Conservation (phyloP, 2,888 invertebrate species). For the Drosophila anomalata region DNA sequence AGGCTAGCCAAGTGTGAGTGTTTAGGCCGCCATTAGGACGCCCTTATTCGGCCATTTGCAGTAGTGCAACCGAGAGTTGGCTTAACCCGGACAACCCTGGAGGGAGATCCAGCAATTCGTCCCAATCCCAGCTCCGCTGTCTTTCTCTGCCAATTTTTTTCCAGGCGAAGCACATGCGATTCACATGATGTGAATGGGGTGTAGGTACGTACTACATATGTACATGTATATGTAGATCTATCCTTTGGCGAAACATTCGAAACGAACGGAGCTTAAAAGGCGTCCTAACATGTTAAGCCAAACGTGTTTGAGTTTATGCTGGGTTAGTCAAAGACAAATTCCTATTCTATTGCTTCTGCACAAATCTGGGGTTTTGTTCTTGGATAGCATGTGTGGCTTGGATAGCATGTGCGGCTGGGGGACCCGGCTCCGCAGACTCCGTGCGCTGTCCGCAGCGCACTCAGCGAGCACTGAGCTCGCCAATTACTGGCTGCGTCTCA, state of each 20-base stretch:
- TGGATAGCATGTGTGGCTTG: not conserved
- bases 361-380: slow-evolving; percentile 12
- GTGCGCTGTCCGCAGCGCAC: not conserved
- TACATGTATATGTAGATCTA: slow-evolving; percentile 32
- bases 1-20: slow-evolving; percentile 10
- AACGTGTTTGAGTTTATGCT: slow-evolving; percentile 70
- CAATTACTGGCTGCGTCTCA: slow-evolving; percentile 8
- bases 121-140: not conserved
- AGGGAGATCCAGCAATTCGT: not conserved
- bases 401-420: not conserved
- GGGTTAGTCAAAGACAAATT: slow-evolving; percentile 74
- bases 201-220: no score
- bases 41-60: slow-evolving; percentile 1
- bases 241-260: slow-evolving; percentile 27
- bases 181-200: not conserved
- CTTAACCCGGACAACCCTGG: not conserved
- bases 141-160: slow-evolving; percentile 48
- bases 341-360: slow-evolving; percentile 36
- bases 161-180: not conserved
- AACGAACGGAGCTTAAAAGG: slow-evolving; percentile 56
- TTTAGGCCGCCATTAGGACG: slow-evolving; percentile 8
- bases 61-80: slow-evolving; percentile 45
- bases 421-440: not conserved
- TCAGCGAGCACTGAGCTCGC: slow-evolving; percentile 2
- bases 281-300: slow-evolving; percentile 71